phyloP scores from a whole-genome alignment of 2,888 invertebrate genomes.

The Dioctria rufipes region DNA sequence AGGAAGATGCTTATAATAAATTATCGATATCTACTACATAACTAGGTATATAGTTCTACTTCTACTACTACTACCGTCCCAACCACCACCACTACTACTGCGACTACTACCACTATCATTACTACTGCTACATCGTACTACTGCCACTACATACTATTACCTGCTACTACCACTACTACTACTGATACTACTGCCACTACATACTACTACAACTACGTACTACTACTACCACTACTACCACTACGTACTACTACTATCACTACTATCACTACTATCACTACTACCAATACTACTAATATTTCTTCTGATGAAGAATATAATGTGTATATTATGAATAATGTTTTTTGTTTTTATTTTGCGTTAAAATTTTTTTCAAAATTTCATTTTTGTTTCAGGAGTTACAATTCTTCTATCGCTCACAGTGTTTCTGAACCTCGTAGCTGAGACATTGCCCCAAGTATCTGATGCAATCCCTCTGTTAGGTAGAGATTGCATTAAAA shows the following conservation, averaged over 20 bases:
- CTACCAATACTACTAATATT: conserved; percentile 35
- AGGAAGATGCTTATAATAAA: background rate
- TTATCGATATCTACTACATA: too few species aligned
- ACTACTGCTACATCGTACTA: background rate
- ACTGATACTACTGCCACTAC: background rate
- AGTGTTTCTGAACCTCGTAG: conserved; percentile 99
- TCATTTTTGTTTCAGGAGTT: conserved; percentile 87
- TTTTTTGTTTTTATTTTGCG: background rate
- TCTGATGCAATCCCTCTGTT: conserved; percentile 99
- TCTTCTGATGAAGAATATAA: conserved; percentile 37
- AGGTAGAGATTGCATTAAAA: conserved; percentile 81
- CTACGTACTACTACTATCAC: too few species aligned
- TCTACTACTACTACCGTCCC: too few species aligned
- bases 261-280: background rate
- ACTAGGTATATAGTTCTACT: too few species aligned
- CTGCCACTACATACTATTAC: background rate
- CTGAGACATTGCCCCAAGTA: conserved; percentile 99
- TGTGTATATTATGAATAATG: conserved; percentile 28
- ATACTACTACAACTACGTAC: too few species aligned
- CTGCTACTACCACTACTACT: background rate
- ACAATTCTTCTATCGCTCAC: conserved; percentile 99
- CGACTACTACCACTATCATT: too few species aligned
- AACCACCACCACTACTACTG: too few species aligned
- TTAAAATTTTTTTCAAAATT: conserved; percentile 43
- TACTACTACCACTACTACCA: too few species aligned